A percentile compares a stretch with the other conserved stretches of the same genome.
Evolutionary conservation across 2,888 invertebrate species (phyloP).

Genomic region (Drosophila pegasa): DNA sequence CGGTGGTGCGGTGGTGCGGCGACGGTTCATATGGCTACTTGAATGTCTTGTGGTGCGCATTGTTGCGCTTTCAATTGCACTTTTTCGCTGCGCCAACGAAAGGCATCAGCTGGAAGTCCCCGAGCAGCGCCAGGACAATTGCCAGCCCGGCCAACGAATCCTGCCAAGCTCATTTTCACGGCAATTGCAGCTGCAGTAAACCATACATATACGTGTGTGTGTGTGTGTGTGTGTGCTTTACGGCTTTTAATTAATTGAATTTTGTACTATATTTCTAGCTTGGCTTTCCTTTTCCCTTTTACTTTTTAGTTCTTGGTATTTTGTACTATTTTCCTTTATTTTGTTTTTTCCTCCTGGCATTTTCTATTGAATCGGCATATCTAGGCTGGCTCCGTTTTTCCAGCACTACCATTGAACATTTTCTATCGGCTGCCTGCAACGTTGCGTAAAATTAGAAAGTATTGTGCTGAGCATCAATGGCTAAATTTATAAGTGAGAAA

Average conservation of each 20-base stretch:
- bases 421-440: constrained; percentile 48
- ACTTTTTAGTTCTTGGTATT: constrained; percentile 12
- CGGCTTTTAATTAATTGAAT: constrained; percentile 77
- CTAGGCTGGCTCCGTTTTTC: constrained; percentile 11
- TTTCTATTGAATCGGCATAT: constrained; percentile 42
- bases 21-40: constrained; percentile 45
- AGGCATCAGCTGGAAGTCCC: constrained; percentile 52
- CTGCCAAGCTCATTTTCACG: constrained; percentile 66
- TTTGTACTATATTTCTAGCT: constrained; percentile 56
- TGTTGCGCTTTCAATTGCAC: constrained; percentile 75
- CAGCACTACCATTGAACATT: constrained; percentile 49
- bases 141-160: constrained; percentile 36
- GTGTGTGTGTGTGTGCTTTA: constrained; percentile 35
- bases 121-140: constrained; percentile 54
- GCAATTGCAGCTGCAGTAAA: constrained; percentile 42
- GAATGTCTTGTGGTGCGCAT: constrained; percentile 77
- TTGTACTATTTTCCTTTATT: constrained; percentile 11
- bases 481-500: constrained; percentile 63
- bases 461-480: constrained; percentile 67
- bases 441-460: constrained; percentile 77
- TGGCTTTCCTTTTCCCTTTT: constrained; percentile 30
- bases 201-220: constrained; percentile 14
- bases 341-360: constrained; percentile 7
- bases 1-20: constrained; percentile 1
- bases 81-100: constrained; percentile 56